These are phyloP conservation scores for Fopius arisanus DNA, from an alignment of 1,140 invertebrate genomes.

Conservation along the genomic window DNA sequence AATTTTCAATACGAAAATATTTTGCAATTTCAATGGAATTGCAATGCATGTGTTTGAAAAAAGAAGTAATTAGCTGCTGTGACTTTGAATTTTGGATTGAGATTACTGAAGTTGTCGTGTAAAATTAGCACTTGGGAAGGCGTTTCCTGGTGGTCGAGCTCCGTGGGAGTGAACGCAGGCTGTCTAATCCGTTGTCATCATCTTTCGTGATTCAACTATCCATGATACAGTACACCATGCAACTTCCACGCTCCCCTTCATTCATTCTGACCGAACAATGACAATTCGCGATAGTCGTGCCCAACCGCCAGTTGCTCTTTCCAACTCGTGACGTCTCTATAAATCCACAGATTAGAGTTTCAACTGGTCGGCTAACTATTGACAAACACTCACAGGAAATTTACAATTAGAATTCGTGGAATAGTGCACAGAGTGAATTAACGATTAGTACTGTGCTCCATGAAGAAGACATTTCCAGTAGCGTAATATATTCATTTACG, in stretches of 20 bases:
- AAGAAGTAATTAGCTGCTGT: not conserved
- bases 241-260: slow-evolving; percentile 4
- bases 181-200: slow-evolving; percentile 40
- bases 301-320: slow-evolving; percentile 20
- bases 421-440: slow-evolving; percentile 4
- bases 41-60: not conserved
- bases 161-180: slow-evolving; percentile 45
- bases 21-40: no score
- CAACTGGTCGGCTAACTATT: slow-evolving; percentile 18
- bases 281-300: slow-evolving; percentile 31
- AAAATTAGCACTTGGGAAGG: slow-evolving; percentile 17
- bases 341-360: slow-evolving; percentile 28
- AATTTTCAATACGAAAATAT: not conserved
- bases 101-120: slow-evolving; percentile 21
- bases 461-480: not conserved
- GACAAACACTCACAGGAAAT: slow-evolving; percentile 12
- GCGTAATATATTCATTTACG: not conserved
- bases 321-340: slow-evolving; percentile 32
- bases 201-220: slow-evolving; percentile 38
- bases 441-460: not conserved
- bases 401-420: slow-evolving; percentile 21
- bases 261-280: slow-evolving; percentile 15
- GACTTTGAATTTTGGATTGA: not conserved
- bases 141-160: slow-evolving; percentile 44
- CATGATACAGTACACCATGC: slow-evolving; percentile 20